These are phyloP conservation scores for Acanthoscelides obtectus DNA, from an alignment of 2,888 invertebrate genomes.

Conservation along the genomic window DNA sequence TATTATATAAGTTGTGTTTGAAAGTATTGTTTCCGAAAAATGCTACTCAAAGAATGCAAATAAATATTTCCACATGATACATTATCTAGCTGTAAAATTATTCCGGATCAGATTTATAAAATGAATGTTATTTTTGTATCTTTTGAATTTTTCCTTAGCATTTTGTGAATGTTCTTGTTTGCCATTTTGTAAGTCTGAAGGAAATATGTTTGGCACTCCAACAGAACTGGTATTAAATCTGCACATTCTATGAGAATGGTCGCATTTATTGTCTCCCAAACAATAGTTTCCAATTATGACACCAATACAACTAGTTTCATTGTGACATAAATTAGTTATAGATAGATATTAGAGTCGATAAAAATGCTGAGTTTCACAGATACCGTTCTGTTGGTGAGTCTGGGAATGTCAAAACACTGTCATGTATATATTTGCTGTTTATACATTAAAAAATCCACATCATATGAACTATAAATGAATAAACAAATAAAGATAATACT, in stretches of 20 bases:
- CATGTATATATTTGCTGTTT: constrained; percentile 35
- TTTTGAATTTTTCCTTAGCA: constrained; percentile 18
- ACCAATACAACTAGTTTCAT: not conserved
- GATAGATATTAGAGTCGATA: not conserved
- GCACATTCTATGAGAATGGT: not conserved
- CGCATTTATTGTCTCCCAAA: no score
- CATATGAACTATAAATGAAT: constrained; percentile 1
- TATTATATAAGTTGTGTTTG: constrained; percentile 8
- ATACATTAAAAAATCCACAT: constrained; percentile 24
- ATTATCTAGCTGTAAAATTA: constrained; percentile 2
- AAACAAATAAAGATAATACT: not conserved
- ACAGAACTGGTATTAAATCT: not conserved
- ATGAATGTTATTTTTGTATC: constrained; percentile 19
- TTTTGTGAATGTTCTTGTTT: not conserved
- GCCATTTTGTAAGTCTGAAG: not conserved
- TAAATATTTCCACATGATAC: constrained; percentile 17
- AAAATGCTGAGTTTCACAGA: not conserved
- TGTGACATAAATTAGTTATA: not conserved
- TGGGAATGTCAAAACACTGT: constrained; percentile 23
- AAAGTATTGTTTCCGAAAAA: constrained; percentile 7
- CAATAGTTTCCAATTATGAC: no score
- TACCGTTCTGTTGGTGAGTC: constrained; percentile 31
- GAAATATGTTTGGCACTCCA: not conserved
- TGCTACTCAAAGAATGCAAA: constrained; percentile 7
- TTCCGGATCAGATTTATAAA: constrained; percentile 28